Percentiles rank a stretch among this genome's conserved stretches.
phyloP scores from a whole-genome alignment of 2,113 vertebrate species.

The Sebastes fasciatus region DNA sequence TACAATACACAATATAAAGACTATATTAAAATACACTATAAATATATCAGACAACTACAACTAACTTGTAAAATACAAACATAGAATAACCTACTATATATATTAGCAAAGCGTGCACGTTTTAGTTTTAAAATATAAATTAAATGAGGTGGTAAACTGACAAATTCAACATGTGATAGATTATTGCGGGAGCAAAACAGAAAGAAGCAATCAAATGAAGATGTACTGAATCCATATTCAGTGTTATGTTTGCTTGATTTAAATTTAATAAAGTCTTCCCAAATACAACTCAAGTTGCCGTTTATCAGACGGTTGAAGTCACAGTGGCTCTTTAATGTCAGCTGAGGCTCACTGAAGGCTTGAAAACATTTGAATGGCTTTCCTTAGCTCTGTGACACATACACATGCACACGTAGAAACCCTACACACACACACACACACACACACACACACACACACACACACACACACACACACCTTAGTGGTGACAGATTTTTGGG shows the following conservation, averaged over 20 bases:
- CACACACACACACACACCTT: constrained; percentile 43
- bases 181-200: too few species aligned
- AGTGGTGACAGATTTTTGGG: constrained; percentile 73
- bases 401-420: neutral
- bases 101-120: too few species aligned
- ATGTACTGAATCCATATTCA: neutral
- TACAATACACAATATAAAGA: too few species aligned
- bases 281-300: neutral
- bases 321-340: constrained; percentile 1
- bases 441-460: constrained; percentile 32
- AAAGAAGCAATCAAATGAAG: too few species aligned
- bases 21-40: too few species aligned
- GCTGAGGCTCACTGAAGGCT: constrained; percentile 26
- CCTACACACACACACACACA: constrained; percentile 19
- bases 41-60: too few species aligned
- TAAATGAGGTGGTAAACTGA: too few species aligned
- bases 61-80: too few species aligned
- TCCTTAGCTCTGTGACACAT: neutral
- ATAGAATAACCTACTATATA: too few species aligned
- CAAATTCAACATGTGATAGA: too few species aligned
- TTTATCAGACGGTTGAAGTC: constrained; percentile 20
- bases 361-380: constrained; percentile 36
- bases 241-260: neutral
- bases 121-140: too few species aligned
- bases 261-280: neutral